phyloP scores from a whole-genome alignment of 2,888 invertebrate genomes.

The Choristoneura rosaceana region DNA sequence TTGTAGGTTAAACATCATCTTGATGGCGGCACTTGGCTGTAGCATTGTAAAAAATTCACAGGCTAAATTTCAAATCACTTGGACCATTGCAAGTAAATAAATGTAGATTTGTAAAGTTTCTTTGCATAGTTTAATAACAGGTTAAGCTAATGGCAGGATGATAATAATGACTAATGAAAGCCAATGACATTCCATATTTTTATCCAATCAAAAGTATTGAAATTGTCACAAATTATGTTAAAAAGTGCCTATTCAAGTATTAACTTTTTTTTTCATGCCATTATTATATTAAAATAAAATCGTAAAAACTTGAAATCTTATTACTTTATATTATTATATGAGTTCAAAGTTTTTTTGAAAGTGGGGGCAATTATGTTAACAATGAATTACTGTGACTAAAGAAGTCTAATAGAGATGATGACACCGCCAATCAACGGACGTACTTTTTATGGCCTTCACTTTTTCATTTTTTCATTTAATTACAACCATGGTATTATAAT shows the following conservation, averaged over 20 bases:
- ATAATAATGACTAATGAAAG: not conserved
- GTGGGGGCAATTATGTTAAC: not conserved
- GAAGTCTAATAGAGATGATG: too few relatives aligned
- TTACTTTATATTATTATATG: not conserved
- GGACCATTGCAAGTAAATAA: not conserved
- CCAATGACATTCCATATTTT: slow-evolving; percentile 36
- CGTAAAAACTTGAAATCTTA: not conserved
- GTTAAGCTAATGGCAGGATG: not conserved
- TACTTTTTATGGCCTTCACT: too few relatives aligned
- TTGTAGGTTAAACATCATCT: too few relatives aligned
- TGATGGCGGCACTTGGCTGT: too few relatives aligned
- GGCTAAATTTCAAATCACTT: too few relatives aligned
- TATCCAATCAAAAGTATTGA: slow-evolving; percentile 36
- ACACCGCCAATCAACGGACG: too few relatives aligned
- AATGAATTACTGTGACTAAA: not conserved
- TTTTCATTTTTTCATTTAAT: too few relatives aligned
- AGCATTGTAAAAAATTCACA: too few relatives aligned
- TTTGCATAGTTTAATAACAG: too few relatives aligned
- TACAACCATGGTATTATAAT: too few relatives aligned
- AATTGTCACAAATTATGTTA: slow-evolving; percentile 35
- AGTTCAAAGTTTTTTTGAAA: not conserved
- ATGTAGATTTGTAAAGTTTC: not conserved
- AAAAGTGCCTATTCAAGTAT: slow-evolving; percentile 16
- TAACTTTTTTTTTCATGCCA: not conserved
- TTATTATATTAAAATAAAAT: not conserved